Conservation (phyloP, 1,140 invertebrate species). For the Anoplophora glabripennis region DNA sequence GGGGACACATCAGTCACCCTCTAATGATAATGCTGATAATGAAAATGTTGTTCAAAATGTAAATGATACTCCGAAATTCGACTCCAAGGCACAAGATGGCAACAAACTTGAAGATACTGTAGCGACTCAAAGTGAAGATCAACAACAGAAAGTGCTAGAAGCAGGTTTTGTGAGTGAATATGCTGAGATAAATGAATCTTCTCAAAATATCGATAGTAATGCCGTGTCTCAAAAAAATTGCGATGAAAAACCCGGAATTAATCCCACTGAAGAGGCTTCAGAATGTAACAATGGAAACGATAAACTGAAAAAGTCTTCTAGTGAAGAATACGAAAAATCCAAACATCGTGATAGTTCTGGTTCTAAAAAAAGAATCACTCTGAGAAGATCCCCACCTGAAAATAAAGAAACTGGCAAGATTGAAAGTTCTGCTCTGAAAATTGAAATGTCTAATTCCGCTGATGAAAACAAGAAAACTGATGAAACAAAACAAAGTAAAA, state of each 20-base stretch:
- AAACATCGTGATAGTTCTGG: neutral
- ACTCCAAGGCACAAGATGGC: slow-evolving; percentile 8
- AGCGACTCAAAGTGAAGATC: slow-evolving; percentile 1
- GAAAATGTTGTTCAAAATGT: slow-evolving; percentile 1
- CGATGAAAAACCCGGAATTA: neutral
- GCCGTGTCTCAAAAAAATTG: neutral
- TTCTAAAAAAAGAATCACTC: slow-evolving; percentile 4
- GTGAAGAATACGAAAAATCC: neutral
- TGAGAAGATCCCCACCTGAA: neutral
- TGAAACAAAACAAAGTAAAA: slow-evolving; percentile 9
- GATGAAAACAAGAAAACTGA: neutral
- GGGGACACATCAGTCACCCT: slow-evolving; percentile 45
- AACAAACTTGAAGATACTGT: slow-evolving; percentile 13
- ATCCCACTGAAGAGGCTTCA: no score
- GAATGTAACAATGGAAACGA: no score
- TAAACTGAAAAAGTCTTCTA: neutral
- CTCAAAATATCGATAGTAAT: neutral
- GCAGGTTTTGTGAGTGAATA: slow-evolving; percentile 10
- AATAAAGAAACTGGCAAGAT: neutral
- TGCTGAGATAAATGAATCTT: neutral
- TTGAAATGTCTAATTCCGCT: neutral
- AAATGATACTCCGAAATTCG: slow-evolving; percentile 33
- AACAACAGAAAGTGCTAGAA: neutral
- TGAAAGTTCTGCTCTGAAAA: neutral
- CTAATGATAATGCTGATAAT: slow-evolving; percentile 25